These are phyloP conservation scores for Diabrotica balteata DNA, from an alignment of 2,888 invertebrate species.

Conservation along the genomic window DNA sequence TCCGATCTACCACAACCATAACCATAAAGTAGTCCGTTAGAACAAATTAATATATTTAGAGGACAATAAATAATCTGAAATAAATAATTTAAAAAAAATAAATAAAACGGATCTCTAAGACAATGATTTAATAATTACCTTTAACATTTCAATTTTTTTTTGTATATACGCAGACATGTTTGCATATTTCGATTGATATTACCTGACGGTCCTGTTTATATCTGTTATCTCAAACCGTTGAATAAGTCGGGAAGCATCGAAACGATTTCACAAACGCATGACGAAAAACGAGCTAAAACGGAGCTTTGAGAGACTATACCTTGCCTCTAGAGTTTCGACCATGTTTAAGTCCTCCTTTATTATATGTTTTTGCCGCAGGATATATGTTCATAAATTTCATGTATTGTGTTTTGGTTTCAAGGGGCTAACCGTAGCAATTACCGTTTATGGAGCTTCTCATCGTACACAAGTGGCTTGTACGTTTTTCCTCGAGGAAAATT, in stretches of 20 bases:
- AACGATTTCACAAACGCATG: constrained; percentile 5
- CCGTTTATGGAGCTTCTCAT: constrained; percentile 6
- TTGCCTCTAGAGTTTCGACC: constrained; percentile 15
- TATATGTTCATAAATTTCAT: constrained; percentile 23
- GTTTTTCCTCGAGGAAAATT: constrained; percentile 6
- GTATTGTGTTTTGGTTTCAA: constrained; percentile 17
- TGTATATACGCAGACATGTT: no score
- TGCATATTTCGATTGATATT: no score
- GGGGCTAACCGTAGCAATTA: constrained; percentile 20
- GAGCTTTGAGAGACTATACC: constrained; percentile 18
- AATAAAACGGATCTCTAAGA: no score
- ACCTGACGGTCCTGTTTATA: constrained; percentile 6
- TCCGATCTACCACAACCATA: no score
- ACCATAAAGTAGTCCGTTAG: no score
- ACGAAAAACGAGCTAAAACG: constrained; percentile 13
- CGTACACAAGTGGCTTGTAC: constrained; percentile 6
- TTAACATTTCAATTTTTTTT: no score
- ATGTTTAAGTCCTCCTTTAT: constrained; percentile 16
- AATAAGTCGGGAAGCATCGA: neutral
- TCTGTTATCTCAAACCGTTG: neutral
- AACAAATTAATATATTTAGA: no score
- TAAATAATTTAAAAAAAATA: no score
- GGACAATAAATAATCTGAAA: no score
- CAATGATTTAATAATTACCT: no score
- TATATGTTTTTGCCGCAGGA: constrained; percentile 19